Evolutionary conservation across 1,140 invertebrate genomes (phyloP).

Genomic region (Megathymus violae): DNA sequence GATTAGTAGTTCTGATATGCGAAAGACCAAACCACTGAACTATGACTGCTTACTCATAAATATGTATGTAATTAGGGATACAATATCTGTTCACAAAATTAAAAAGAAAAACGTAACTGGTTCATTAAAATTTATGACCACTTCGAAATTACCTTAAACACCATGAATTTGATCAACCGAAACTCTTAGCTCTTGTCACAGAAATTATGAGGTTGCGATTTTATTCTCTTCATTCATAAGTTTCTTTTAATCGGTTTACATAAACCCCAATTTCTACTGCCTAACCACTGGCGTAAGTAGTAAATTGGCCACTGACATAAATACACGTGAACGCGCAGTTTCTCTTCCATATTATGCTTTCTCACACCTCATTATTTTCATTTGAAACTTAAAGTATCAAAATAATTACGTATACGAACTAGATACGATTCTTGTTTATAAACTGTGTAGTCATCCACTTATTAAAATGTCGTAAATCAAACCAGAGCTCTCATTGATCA

Average conservation of each 20-base stretch:
- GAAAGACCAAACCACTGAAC: too few species aligned
- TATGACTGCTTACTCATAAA: too few species aligned
- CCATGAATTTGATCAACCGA: too few species aligned
- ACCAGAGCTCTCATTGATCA: conserved; percentile 1
- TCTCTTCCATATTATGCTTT: background rate
- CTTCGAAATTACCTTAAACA: too few species aligned
- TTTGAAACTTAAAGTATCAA: background rate
- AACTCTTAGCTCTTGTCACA: background rate
- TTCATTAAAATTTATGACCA: too few species aligned
- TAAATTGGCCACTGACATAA: background rate
- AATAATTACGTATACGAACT: background rate
- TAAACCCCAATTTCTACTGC: background rate
- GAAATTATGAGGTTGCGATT: background rate
- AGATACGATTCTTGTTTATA: background rate
- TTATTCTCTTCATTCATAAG: background rate
- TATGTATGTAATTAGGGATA: too few species aligned
- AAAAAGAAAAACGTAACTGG: too few species aligned
- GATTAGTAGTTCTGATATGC: too few species aligned
- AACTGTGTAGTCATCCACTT: background rate
- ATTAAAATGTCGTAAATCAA: conserved; percentile 7
- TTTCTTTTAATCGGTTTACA: background rate
- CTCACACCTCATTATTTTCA: background rate
- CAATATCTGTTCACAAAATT: too few species aligned
- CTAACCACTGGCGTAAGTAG: background rate
- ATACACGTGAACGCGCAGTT: background rate